Evolutionary conservation across 2,888 invertebrate species (phyloP).

Genomic region (Cheilosia pagana): DNA sequence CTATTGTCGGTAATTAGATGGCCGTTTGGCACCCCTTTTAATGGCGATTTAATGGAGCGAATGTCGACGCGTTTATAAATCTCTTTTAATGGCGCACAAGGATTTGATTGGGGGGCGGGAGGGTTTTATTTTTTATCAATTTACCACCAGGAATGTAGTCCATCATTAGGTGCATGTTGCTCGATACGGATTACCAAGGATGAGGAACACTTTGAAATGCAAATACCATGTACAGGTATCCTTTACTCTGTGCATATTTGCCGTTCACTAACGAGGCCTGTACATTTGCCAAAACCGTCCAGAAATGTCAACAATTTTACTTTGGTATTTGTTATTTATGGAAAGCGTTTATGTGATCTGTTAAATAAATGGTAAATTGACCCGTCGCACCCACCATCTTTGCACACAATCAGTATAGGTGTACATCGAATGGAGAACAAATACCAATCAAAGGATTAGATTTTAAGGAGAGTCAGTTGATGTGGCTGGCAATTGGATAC

Average conservation of each 20-base stretch:
- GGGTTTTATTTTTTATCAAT: constrained; percentile 14
- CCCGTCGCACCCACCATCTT: neutral
- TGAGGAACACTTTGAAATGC: constrained; percentile 21
- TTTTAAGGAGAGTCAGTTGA: neutral
- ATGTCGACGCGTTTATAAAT: constrained; percentile 53
- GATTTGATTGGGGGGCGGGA: constrained; percentile 9
- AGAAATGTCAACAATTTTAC: constrained; percentile 49
- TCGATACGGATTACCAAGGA: neutral
- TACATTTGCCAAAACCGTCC: constrained; percentile 21
- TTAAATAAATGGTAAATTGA: constrained; percentile 19
- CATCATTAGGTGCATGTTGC: neutral
- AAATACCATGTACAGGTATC: constrained; percentile 18
- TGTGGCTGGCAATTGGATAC: constrained; percentile 21
- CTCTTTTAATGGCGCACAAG: constrained; percentile 49
- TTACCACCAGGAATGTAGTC: neutral
- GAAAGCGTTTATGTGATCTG: constrained; percentile 34
- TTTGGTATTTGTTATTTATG: constrained; percentile 44
- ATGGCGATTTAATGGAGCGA: constrained; percentile 67
- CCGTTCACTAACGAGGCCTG: constrained; percentile 18
- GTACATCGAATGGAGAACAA: constrained; percentile 5
- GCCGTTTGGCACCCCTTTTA: constrained; percentile 64
- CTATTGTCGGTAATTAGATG: constrained; percentile 67
- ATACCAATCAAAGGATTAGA: constrained; percentile 56
- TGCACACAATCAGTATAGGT: neutral
- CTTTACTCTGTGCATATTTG: constrained; percentile 14